A percentile compares a stretch with the other conserved stretches of the same genome.
phyloP scores from a whole-genome alignment of 1,140 invertebrate genomes.

The Ruditapes philippinarum region DNA sequence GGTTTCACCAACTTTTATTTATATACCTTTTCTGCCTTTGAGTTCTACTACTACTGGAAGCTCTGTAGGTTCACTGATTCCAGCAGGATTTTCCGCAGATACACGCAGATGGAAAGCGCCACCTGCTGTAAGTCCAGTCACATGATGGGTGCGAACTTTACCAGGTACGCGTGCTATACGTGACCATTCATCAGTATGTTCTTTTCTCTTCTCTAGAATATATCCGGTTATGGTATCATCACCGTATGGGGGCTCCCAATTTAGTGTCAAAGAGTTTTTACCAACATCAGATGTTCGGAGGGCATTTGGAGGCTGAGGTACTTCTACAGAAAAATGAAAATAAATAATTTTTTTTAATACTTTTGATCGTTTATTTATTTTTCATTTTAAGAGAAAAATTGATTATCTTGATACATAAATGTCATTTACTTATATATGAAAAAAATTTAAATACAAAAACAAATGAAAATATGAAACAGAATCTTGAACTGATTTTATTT shows the following conservation, averaged over 20 bases:
- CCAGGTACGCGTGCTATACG: slow-evolving; percentile 89
- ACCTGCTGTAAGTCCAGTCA: slow-evolving; percentile 81
- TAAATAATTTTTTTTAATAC: no score
- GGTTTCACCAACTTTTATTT: no score
- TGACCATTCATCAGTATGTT: slow-evolving; percentile 96
- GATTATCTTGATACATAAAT: no score
- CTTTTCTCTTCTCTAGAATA: slow-evolving; percentile 91
- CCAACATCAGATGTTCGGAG: slow-evolving; percentile 96
- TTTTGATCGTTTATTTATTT: no score
- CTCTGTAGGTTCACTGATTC: slow-evolving; percentile 93
- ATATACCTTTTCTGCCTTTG: slow-evolving; percentile 81
- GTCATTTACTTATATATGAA: no score
- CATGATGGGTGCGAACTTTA: slow-evolving; percentile 75
- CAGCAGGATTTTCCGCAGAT: slow-evolving; percentile 98
- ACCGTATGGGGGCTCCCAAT: slow-evolving; percentile 91
- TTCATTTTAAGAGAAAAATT: no score
- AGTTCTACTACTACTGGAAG: slow-evolving; percentile 80
- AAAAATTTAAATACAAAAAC: no score
- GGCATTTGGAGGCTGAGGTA: slow-evolving; percentile 90
- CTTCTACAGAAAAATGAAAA: slow-evolving; percentile 60
- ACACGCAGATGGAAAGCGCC: slow-evolving; percentile 92
- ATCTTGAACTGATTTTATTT: no score
- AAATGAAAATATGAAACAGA: no score
- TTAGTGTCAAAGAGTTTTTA: slow-evolving; percentile 97
- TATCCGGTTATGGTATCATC: slow-evolving; percentile 83